Evolutionary conservation across 2,113 vertebrate species (phyloP).

Genomic region (Brienomyrus brachyistius): DNA sequence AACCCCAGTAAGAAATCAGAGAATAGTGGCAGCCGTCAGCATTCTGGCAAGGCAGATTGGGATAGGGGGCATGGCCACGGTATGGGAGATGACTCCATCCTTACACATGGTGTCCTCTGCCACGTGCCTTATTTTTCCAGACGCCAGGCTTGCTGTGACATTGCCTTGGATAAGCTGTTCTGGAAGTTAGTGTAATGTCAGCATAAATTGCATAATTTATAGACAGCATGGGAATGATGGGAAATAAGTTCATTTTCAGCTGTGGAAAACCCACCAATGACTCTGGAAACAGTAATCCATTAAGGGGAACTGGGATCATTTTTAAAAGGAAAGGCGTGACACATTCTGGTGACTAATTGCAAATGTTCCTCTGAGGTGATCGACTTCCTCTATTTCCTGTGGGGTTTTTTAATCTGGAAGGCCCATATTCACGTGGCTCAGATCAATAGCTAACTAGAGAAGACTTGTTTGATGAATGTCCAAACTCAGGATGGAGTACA

Average conservation of each 20-base stretch:
- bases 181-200: background rate
- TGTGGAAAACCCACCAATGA: background rate
- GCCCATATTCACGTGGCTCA: background rate
- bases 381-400: background rate
- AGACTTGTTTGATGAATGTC: background rate
- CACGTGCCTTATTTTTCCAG: background rate
- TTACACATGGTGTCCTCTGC: background rate
- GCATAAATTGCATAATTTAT: background rate
- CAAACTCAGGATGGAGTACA: background rate
- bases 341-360: background rate
- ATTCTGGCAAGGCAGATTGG: background rate
- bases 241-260: background rate
- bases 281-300: background rate
- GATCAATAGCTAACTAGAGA: background rate
- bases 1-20: background rate
- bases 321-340: background rate
- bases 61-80: background rate
- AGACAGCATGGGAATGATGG: background rate
- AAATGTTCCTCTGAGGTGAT: background rate
- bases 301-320: background rate
- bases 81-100: background rate
- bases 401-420: background rate
- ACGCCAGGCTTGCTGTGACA: background rate
- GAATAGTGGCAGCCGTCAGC: background rate
- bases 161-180: background rate